Evolutionary conservation across 1,140 invertebrate genomes (phyloP).

Genomic region (Holotrichia oblita): DNA sequence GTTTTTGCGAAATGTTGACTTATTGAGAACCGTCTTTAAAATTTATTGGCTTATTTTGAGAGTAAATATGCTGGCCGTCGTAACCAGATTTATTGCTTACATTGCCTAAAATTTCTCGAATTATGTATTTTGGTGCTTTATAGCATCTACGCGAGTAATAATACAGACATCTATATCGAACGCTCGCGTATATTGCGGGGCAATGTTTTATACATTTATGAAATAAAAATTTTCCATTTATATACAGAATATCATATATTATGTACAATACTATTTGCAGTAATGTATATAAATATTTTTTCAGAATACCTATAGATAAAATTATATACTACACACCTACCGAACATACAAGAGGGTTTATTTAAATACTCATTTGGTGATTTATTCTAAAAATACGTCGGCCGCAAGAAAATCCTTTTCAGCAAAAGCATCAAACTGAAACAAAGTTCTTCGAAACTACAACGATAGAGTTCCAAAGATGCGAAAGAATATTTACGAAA

Average conservation of each 20-base stretch:
- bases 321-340: too few relatives aligned
- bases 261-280: too few relatives aligned
- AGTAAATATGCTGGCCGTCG: conserved; percentile 34
- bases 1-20: conserved; percentile 41
- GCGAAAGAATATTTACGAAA: not conserved
- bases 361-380: not conserved
- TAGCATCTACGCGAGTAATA: not conserved
- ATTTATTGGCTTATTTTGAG: conserved; percentile 39
- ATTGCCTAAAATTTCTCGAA: conserved; percentile 23
- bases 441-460: conserved; percentile 25
- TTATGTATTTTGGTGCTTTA: conserved; percentile 20
- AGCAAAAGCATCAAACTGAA: conserved; percentile 5
- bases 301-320: too few relatives aligned
- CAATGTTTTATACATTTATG: not conserved
- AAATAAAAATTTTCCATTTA: not conserved
- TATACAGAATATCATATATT: too few relatives aligned
- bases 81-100: conserved; percentile 28
- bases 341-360: not conserved
- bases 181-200: too few relatives aligned
- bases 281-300: too few relatives aligned
- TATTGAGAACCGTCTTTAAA: conserved; percentile 37
- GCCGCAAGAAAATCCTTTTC: not conserved
- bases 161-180: not conserved
- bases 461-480: not conserved
- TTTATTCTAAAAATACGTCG: not conserved